Evolutionary conservation across 2,888 invertebrate species (phyloP).

Genomic region (Trypoxylon attenuatum): DNA sequence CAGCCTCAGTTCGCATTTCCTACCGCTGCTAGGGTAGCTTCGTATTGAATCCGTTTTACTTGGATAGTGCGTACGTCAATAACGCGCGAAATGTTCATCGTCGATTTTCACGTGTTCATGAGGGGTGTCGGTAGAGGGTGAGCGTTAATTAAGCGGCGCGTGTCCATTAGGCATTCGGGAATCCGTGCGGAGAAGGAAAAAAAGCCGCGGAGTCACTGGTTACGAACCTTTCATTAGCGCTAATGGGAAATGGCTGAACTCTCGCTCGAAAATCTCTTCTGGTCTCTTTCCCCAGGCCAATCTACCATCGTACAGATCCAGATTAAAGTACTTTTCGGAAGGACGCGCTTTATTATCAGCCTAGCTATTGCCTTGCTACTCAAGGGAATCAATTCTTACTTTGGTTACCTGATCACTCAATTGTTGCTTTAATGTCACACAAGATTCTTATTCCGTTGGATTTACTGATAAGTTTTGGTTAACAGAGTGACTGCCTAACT

Average conservation of each 20-base stretch:
- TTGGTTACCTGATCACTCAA: too few relatives aligned
- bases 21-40: too few relatives aligned
- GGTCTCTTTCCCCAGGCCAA: not conserved
- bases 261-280: conserved; percentile 31
- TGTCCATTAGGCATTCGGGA: conserved; percentile 48
- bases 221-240: conserved; percentile 56
- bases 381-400: conserved; percentile 14
- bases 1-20: too few relatives aligned
- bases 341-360: conserved; percentile 35
- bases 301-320: conserved; percentile 5
- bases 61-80: conserved; percentile 2
- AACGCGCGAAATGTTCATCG: conserved; percentile 19
- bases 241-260: conserved; percentile 52
- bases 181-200: conserved; percentile 21
- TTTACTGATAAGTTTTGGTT: too few relatives aligned
- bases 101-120: conserved; percentile 3
- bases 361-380: conserved; percentile 19
- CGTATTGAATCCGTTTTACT: too few relatives aligned
- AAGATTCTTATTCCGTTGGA: too few relatives aligned
- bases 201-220: conserved; percentile 36
- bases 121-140: too few relatives aligned
- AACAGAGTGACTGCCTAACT: too few relatives aligned
- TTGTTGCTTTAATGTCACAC: too few relatives aligned
- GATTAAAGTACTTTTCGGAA: conserved; percentile 36
- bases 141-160: conserved; percentile 47